Percentiles rank a stretch among this genome's conserved stretches.
These are phyloP conservation scores for Phenganax stokvisi DNA, from an alignment of 92 coral and sea anemone species.

Conservation along the genomic window DNA sequence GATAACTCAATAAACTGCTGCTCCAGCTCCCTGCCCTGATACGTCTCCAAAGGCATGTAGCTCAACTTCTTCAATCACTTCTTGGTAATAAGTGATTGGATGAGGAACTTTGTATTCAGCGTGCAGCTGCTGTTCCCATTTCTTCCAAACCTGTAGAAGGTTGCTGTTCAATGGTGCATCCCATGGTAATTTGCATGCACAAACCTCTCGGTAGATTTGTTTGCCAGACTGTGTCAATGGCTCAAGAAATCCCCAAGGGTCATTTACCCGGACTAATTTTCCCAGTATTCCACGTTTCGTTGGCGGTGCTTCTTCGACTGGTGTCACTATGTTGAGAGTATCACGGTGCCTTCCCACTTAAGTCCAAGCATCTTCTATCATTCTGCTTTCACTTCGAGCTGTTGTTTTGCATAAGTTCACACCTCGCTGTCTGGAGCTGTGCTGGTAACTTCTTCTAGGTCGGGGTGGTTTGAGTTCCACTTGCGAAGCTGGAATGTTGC, in stretches of 20 bases:
- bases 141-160: background rate
- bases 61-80: conserved; percentile 29
- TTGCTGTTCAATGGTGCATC: background rate
- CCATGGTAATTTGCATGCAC: conserved; percentile 11
- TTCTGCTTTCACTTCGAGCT: conserved; percentile 18
- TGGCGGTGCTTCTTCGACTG: conserved; percentile 20
- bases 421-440: background rate
- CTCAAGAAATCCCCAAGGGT: conserved; percentile 22
- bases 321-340: background rate
- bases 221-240: conserved; percentile 18
- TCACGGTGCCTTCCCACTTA: conserved; percentile 25
- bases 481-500: conserved; percentile 37
- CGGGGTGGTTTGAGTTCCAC: conserved; percentile 31
- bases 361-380: conserved; percentile 19
- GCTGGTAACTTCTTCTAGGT: background rate
- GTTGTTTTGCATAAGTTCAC: conserved; percentile 26
- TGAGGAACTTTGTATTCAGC: background rate
- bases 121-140: conserved; percentile 5
- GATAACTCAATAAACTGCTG: conserved; percentile 52
- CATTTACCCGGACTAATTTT: conserved; percentile 28
- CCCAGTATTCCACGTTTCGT: conserved; percentile 40
- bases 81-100: background rate
- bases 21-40: conserved; percentile 47
- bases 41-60: conserved; percentile 59
- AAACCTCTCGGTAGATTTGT: conserved; percentile 8